phyloP scores from a whole-genome alignment of 2,888 invertebrate species.

The Elegia similella region DNA sequence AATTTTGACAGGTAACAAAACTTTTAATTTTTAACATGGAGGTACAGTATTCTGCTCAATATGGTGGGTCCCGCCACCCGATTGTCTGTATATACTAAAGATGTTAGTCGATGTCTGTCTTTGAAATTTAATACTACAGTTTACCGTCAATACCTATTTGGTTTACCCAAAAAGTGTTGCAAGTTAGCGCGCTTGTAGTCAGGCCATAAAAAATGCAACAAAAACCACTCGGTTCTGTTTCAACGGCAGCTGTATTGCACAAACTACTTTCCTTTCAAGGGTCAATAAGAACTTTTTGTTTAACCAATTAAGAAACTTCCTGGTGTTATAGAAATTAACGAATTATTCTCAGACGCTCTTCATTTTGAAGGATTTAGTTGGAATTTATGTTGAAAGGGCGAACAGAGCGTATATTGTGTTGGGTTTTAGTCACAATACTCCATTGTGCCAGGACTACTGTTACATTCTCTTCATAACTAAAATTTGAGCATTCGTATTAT shows the following conservation, averaged over 20 bases:
- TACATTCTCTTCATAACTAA: slow-evolving; percentile 39
- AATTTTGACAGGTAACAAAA: too few relatives aligned
- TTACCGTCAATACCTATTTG: neutral
- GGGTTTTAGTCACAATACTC: slow-evolving; percentile 60
- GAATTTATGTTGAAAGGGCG: slow-evolving; percentile 57
- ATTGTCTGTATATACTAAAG: too few relatives aligned
- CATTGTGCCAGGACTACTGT: slow-evolving; percentile 60
- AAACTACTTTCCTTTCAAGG: slow-evolving; percentile 10
- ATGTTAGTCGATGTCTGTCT: too few relatives aligned
- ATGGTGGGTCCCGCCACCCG: too few relatives aligned
- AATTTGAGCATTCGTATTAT: slow-evolving; percentile 10
- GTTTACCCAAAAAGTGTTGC: slow-evolving; percentile 3
- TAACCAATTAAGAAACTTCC: slow-evolving; percentile 58
- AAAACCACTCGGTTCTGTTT: slow-evolving; percentile 7
- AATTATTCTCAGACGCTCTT: slow-evolving; percentile 58
- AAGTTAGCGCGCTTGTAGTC: neutral
- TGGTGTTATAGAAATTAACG: slow-evolving; percentile 55
- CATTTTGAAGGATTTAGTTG: slow-evolving; percentile 63
- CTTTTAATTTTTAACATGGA: too few relatives aligned
- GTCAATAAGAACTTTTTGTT: slow-evolving; percentile 51
- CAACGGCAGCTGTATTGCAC: slow-evolving; percentile 28
- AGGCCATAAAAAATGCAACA: neutral
- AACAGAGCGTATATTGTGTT: slow-evolving; percentile 61
- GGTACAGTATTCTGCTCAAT: too few relatives aligned
- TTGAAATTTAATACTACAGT: too few relatives aligned